These are phyloP conservation scores for Carollia perspicillata DNA, from an alignment of 2,113 vertebrate species.

Conservation along the genomic window DNA sequence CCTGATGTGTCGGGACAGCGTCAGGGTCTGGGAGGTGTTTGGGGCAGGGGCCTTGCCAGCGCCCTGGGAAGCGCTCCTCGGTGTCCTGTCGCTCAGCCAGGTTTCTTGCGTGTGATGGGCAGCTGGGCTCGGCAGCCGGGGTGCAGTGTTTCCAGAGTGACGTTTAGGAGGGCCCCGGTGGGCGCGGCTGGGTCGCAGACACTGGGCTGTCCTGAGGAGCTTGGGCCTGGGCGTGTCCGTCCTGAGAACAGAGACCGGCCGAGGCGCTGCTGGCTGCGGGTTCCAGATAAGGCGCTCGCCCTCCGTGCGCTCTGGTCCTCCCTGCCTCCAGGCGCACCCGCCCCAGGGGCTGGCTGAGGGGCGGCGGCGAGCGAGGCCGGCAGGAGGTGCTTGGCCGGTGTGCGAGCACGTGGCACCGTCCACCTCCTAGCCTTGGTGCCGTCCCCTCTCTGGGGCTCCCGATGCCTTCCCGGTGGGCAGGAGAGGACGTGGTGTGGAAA, in stretches of 20 bases:
- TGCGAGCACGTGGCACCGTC: accelerated
- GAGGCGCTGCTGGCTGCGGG: neutral
- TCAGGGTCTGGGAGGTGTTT: accelerated
- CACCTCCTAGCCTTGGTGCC: neutral
- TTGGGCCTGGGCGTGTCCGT: accelerated
- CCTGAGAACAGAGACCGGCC: accelerated
- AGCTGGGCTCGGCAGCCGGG: neutral
- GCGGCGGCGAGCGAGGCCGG: too few species aligned
- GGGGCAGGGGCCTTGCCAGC: neutral
- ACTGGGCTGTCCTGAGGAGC: accelerated
- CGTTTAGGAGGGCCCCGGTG: neutral
- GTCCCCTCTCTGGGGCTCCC: neutral
- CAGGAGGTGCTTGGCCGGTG: accelerated
- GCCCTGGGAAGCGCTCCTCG: neutral
- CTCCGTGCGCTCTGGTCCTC: neutral
- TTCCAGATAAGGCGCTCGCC: neutral
- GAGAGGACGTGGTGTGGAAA: neutral
- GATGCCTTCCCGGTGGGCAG: neutral
- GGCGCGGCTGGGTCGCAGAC: neutral
- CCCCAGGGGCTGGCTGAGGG: neutral
- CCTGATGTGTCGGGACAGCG: accelerated
- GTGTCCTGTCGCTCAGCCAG: too few species aligned
- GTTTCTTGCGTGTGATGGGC: accelerated
- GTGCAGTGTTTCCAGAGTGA: neutral
- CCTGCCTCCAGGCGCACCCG: neutral